Percentiles rank a stretch among this genome's conserved stretches.
Evolutionary conservation across 2,888 invertebrate genomes (phyloP).

Genomic region (Tenthredo distinguenda): DNA sequence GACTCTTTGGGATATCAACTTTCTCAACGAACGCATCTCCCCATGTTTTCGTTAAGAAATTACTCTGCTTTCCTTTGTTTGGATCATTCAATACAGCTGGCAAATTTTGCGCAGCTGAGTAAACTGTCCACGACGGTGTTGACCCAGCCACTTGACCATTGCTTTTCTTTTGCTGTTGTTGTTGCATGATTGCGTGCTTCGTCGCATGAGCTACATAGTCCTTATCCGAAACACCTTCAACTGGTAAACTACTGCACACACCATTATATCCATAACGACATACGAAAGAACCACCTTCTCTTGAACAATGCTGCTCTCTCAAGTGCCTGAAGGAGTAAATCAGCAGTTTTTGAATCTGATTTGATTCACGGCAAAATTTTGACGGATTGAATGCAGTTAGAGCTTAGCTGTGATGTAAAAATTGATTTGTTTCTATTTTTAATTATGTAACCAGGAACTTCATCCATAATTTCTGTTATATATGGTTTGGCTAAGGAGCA

Average conservation of each 20-base stretch:
- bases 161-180: slow-evolving; percentile 77
- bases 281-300: slow-evolving; percentile 91
- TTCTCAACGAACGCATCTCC: slow-evolving; percentile 96
- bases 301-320: slow-evolving; percentile 88
- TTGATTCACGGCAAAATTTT: neutral
- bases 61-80: slow-evolving; percentile 91
- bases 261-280: slow-evolving; percentile 94
- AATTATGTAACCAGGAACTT: neutral
- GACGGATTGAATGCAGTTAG: neutral
- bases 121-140: slow-evolving; percentile 87
- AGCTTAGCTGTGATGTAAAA: neutral
- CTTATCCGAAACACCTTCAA: slow-evolving; percentile 92
- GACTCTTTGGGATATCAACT: slow-evolving; percentile 87
- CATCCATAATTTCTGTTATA: neutral
- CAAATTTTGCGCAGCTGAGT: slow-evolving; percentile 95
- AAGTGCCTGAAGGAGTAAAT: slow-evolving; percentile 83
- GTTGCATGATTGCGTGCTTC: slow-evolving; percentile 79
- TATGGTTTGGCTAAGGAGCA: neutral
- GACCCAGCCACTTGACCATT: slow-evolving; percentile 76
- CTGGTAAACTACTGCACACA: slow-evolving; percentile 91
- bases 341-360: neutral
- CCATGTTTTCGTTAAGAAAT: slow-evolving; percentile 99
- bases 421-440: neutral
- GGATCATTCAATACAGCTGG: slow-evolving; percentile 98
- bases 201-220: slow-evolving; percentile 93